Percentiles rank a stretch among this genome's conserved stretches.
Evolutionary conservation across 2,797 vertebrate genomes (phyloP).

Genomic region (Tiaroga cobitis): DNA sequence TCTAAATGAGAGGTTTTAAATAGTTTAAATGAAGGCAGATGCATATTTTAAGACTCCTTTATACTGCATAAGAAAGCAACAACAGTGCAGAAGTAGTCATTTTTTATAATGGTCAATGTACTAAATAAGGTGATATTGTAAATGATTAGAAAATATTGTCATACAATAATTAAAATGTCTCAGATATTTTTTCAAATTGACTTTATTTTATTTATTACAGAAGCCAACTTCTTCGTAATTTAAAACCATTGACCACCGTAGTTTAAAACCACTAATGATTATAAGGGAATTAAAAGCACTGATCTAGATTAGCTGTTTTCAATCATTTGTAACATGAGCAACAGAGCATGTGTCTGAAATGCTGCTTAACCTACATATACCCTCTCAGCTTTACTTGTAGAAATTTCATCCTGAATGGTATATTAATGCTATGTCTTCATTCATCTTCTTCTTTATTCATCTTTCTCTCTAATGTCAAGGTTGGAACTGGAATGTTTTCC

Average conservation of each 20-base stretch:
- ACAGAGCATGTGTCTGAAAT: not conserved
- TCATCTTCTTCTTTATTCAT: not conserved
- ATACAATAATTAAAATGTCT: not conserved
- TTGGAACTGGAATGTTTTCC: not conserved
- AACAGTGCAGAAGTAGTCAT: not conserved
- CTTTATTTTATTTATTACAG: not conserved
- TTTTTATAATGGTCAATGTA: not conserved
- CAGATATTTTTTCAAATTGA: not conserved
- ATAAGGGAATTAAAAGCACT: not conserved
- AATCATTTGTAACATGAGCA: not conserved
- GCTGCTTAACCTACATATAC: not conserved
- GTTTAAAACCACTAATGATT: too few relatives aligned
- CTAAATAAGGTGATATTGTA: not conserved
- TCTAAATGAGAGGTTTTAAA: not conserved
- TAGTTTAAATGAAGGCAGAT: not conserved
- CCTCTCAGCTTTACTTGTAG: not conserved
- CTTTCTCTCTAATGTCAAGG: constrained; percentile 14
- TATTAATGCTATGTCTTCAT: not conserved
- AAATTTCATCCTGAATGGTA: not conserved
- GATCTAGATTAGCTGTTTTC: not conserved
- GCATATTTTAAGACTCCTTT: not conserved
- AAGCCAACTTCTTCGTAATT: not conserved
- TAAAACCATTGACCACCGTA: not conserved
- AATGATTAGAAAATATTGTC: not conserved
- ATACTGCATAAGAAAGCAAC: not conserved